Evolutionary conservation across 2,888 invertebrate species (phyloP).

Genomic region (Lithophane ornitopus): DNA sequence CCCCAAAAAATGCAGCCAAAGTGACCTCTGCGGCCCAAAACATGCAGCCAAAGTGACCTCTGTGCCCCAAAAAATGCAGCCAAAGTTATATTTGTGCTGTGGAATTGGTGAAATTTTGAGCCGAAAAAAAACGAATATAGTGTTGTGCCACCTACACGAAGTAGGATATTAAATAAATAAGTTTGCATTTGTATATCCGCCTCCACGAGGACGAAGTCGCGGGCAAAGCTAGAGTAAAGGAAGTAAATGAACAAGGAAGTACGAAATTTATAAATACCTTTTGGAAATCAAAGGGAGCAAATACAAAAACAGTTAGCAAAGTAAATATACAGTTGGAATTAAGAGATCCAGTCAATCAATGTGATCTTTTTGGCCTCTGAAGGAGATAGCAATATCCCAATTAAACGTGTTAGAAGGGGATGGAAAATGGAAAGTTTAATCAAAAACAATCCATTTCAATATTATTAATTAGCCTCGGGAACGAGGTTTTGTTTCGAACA

Average conservation of each 20-base stretch:
- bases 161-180: background rate
- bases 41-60: background rate
- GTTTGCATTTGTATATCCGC: background rate
- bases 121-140: too few relatives aligned
- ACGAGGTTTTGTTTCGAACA: slow-evolving; percentile 67
- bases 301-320: slow-evolving; percentile 73
- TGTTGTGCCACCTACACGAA: background rate
- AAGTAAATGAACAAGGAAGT: slow-evolving; percentile 5
- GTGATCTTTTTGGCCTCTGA: slow-evolving; percentile 66
- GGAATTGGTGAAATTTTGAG: background rate
- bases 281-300: slow-evolving; percentile 61
- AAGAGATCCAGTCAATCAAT: slow-evolving; percentile 72
- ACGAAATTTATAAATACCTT: slow-evolving; percentile 64
- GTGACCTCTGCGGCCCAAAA: background rate
- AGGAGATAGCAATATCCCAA: slow-evolving; percentile 34
- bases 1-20: background rate
- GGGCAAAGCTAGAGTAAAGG: background rate
- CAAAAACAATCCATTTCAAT: slow-evolving; percentile 83
- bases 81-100: too few relatives aligned
- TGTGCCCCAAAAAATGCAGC: too few relatives aligned
- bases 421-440: slow-evolving; percentile 73
- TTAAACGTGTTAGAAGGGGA: slow-evolving; percentile 59
- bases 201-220: too few relatives aligned
- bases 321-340: slow-evolving; percentile 75
- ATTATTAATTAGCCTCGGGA: slow-evolving; percentile 79